phyloP scores from a whole-genome alignment of 1,140 invertebrate genomes.

The Geopemphigus sp. region DNA sequence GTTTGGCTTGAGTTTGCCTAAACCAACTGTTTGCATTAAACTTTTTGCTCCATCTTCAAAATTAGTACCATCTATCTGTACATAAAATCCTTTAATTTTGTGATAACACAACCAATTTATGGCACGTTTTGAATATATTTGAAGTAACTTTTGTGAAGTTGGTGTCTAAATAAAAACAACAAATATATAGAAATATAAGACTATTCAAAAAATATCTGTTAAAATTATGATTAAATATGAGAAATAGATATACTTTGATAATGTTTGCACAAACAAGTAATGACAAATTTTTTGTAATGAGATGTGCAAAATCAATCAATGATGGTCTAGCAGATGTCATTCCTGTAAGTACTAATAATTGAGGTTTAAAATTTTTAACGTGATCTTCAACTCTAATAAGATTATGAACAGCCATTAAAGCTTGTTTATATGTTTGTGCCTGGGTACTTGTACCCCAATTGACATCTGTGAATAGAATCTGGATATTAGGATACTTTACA shows the following conservation, averaged over 20 bases:
- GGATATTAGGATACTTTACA: neutral
- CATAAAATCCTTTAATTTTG: constrained; percentile 87
- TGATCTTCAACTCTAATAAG: constrained; percentile 87
- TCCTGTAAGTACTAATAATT: constrained; percentile 83
- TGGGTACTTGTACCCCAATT: constrained; percentile 98
- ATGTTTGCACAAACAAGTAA: constrained; percentile 89
- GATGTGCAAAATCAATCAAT: constrained; percentile 84
- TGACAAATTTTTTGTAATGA: constrained; percentile 91
- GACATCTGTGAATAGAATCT: constrained; percentile 67
- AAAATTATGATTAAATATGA: neutral
- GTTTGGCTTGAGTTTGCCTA: constrained; percentile 91
- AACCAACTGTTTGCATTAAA: constrained; percentile 75
- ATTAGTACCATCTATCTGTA: constrained; percentile 72
- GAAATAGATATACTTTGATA: constrained; percentile 63
- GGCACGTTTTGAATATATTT: constrained; percentile 33
- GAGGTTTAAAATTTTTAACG: constrained; percentile 95
- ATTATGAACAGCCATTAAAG: constrained; percentile 77
- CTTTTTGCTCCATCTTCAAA: constrained; percentile 75
- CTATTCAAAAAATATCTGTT: constrained; percentile 32
- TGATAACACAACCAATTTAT: constrained; percentile 57
- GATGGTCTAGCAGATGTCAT: constrained; percentile 76
- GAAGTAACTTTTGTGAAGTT: constrained; percentile 35
- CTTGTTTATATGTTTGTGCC: constrained; percentile 91
- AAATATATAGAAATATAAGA: constrained; percentile 9
- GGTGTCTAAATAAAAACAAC: neutral